Conservation (phyloP, 2,888 invertebrate genomes). For the Vanessa cardui region DNA sequence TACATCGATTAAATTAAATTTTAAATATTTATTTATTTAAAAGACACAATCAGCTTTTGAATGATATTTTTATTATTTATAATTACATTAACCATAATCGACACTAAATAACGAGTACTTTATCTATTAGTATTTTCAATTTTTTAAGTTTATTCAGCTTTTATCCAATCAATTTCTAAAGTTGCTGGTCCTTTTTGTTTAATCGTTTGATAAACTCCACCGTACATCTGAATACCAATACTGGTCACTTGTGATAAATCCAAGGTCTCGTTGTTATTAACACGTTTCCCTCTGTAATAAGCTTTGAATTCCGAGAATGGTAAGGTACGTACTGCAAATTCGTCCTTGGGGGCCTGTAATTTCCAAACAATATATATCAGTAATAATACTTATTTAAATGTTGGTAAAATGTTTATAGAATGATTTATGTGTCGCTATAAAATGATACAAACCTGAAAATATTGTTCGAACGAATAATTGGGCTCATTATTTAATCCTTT, state of each 20-base stretch:
- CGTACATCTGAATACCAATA: conserved; percentile 85
- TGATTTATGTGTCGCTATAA: conserved; percentile 1
- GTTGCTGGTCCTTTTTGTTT: conserved; percentile 86
- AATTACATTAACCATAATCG: background rate
- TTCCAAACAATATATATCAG: background rate
- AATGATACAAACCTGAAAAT: conserved; percentile 70
- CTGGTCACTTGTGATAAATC: conserved; percentile 83
- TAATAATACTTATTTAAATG: no score
- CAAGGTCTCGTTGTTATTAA: conserved; percentile 81
- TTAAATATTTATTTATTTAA: no score
- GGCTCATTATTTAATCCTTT: conserved; percentile 81
- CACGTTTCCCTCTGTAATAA: conserved; percentile 83
- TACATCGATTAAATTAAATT: no score
- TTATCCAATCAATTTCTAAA: conserved; percentile 85
- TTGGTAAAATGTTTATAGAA: background rate
- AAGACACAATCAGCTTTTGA: background rate
- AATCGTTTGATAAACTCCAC: conserved; percentile 84
- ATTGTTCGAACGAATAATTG: conserved; percentile 84
- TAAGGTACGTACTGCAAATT: conserved; percentile 78
- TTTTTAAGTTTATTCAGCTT: conserved; percentile 56
- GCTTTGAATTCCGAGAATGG: conserved; percentile 83
- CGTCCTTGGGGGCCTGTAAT: conserved; percentile 79
- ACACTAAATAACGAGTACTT: background rate
- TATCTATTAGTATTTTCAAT: background rate
- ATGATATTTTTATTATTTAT: background rate